Conservation (phyloP, 2,113 vertebrate species). For the Felis chaus region DNA sequence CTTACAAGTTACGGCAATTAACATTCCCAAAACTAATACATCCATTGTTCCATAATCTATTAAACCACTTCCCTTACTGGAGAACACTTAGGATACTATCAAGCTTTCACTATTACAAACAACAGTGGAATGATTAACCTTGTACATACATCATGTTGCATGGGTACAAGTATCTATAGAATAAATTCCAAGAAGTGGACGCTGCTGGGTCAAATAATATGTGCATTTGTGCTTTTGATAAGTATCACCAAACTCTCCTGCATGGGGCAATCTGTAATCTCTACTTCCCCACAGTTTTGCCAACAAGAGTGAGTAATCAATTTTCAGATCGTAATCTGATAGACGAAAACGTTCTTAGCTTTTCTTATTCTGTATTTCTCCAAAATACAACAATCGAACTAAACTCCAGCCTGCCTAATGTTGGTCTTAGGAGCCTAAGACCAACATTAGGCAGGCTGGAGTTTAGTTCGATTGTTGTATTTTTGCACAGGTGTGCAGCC, state of each 20-base stretch:
- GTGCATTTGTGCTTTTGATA: background rate
- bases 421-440: background rate
- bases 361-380: background rate
- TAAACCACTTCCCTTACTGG: background rate
- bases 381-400: background rate
- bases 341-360: background rate
- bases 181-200: background rate
- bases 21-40: background rate
- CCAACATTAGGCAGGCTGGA: too few relatives aligned
- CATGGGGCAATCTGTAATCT: background rate
- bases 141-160: background rate
- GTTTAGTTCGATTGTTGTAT: too few relatives aligned
- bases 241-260: background rate
- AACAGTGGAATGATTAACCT: background rate
- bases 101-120: background rate
- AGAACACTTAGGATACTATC: background rate
- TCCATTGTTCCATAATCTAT: background rate
- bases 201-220: background rate
- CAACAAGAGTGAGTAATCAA: background rate
- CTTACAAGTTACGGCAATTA: background rate
- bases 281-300: background rate
- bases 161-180: background rate
- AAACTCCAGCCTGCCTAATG: background rate
- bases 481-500: background rate
- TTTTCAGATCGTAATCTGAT: background rate